Percentiles rank a stretch among this genome's conserved stretches.
Evolutionary conservation across 2,888 invertebrate genomes (phyloP).

Genomic region (Brachyopa scutellaris): DNA sequence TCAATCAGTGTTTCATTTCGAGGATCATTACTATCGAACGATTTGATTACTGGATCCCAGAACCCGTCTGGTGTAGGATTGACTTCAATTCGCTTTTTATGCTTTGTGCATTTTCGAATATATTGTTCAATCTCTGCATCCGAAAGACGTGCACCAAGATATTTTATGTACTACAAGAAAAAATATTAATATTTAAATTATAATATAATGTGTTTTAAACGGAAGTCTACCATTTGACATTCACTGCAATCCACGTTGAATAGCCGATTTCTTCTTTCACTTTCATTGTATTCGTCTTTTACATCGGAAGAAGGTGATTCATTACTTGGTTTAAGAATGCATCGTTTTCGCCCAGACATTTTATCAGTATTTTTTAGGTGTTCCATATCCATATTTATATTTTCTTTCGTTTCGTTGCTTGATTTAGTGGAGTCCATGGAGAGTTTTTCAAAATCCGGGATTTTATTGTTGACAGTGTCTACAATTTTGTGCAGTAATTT

Average conservation of each 20-base stretch:
- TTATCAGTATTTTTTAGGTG: no score
- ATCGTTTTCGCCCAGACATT: no score
- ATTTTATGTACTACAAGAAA: constrained; percentile 76
- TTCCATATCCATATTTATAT: no score
- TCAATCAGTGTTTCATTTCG: constrained; percentile 78
- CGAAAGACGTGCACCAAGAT: constrained; percentile 75
- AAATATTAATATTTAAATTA: no score
- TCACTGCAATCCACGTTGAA: constrained; percentile 76
- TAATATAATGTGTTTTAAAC: no score
- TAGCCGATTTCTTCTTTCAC: constrained; percentile 73
- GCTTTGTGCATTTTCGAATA: constrained; percentile 76
- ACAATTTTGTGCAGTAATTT: no score
- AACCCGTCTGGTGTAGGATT: constrained; percentile 78
- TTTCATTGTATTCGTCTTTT: constrained; percentile 8
- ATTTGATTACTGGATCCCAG: constrained; percentile 80
- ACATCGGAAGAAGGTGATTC: neutral
- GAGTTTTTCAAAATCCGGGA: no score
- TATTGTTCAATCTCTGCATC: constrained; percentile 77
- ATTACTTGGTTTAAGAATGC: no score
- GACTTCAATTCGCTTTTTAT: constrained; percentile 72
- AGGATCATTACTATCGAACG: constrained; percentile 78
- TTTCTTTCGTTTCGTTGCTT: no score
- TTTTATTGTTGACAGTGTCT: no score
- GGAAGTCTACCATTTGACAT: constrained; percentile 77
- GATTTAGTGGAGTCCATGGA: no score